Evolutionary conservation across 2,113 vertebrate species (phyloP).

Genomic region (Cyprinus carpio): DNA sequence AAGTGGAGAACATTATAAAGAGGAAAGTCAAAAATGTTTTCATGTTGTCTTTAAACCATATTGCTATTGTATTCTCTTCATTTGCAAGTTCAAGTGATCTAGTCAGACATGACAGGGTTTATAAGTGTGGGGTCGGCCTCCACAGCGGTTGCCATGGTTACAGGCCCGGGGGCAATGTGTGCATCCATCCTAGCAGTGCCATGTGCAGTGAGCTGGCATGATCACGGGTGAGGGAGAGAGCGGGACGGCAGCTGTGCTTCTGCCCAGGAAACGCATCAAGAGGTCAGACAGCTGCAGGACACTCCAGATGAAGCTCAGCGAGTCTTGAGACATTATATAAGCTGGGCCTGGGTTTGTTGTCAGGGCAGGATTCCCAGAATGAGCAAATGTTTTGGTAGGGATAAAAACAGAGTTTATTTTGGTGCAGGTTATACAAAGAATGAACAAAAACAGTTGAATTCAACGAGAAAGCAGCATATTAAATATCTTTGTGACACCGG

Average conservation of each 20-base stretch:
- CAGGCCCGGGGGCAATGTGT: conserved; percentile 53
- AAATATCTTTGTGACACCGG: not conserved
- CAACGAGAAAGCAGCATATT: not conserved
- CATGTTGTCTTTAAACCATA: not conserved
- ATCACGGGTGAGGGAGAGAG: conserved; percentile 14
- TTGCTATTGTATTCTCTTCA: not conserved
- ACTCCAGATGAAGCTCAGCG: conserved; percentile 4
- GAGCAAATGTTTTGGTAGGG: conserved; percentile 12
- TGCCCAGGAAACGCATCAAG: conserved; percentile 61
- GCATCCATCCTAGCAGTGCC: conserved; percentile 62
- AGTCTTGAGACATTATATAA: conserved; percentile 7
- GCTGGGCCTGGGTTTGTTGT: conserved; percentile 6
- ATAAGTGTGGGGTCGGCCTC: conserved; percentile 8
- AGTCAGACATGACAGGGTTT: not conserved
- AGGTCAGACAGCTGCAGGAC: conserved; percentile 31
- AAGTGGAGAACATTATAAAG: no score
- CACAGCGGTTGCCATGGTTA: conserved; percentile 65
- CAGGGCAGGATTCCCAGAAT: conserved; percentile 23
- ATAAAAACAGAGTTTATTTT: conserved; percentile 13
- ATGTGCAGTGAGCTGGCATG: conserved; percentile 58
- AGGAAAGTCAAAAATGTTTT: no score
- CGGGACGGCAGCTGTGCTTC: conserved; percentile 63
- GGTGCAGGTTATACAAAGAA: conserved; percentile 17
- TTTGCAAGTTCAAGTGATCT: not conserved
- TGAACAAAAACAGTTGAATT: not conserved